Percentiles rank a stretch among this genome's conserved stretches.
phyloP scores from a whole-genome alignment of 2,888 invertebrate genomes.

The Temnothorax rugatulus region DNA sequence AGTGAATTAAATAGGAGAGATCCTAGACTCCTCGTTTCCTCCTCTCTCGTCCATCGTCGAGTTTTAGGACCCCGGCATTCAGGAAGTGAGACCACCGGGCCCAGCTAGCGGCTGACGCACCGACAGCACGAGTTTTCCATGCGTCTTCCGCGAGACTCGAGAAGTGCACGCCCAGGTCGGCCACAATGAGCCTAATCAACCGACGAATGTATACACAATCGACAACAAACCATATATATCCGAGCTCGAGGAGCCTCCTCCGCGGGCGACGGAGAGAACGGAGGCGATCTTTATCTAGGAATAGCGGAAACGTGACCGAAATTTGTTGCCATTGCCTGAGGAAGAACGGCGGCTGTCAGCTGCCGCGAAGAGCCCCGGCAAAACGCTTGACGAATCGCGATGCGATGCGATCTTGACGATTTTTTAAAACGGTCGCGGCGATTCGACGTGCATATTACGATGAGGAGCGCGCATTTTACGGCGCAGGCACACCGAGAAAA shows the following conservation, averaged over 20 bases:
- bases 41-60: constrained; percentile 43
- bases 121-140: constrained; percentile 65
- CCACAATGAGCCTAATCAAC: constrained; percentile 85
- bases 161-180: constrained; percentile 71
- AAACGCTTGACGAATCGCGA: constrained; percentile 66
- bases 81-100: constrained; percentile 74
- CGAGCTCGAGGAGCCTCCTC: constrained; percentile 32
- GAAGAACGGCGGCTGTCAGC: constrained; percentile 63
- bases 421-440: constrained; percentile 40
- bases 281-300: constrained; percentile 74
- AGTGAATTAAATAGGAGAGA: constrained; percentile 43
- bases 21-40: constrained; percentile 34
- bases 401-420: constrained; percentile 50
- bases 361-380: constrained; percentile 42
- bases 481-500: not conserved
- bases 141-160: constrained; percentile 34
- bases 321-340: constrained; percentile 37
- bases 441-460: constrained; percentile 54
- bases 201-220: constrained; percentile 82
- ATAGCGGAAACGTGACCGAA: constrained; percentile 39
- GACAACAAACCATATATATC: constrained; percentile 81
- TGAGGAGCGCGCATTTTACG: constrained; percentile 33
- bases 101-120: constrained; percentile 53
- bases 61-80: constrained; percentile 63
- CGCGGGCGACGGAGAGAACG: not conserved